Evolutionary conservation across 2,888 invertebrate species (phyloP).

Genomic region (Cremastinae sp.): DNA sequence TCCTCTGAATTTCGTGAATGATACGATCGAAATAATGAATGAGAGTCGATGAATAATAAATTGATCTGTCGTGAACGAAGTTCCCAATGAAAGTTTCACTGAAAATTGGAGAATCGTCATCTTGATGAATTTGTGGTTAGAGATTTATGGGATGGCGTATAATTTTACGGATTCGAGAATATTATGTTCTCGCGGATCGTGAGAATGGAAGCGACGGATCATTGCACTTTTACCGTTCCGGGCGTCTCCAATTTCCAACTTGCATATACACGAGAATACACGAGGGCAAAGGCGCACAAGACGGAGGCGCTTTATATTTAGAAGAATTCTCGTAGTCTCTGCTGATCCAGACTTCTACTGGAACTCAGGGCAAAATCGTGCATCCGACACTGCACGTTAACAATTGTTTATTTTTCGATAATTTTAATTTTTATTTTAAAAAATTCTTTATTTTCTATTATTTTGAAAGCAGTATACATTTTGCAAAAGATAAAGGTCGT

Average conservation of each 20-base stretch:
- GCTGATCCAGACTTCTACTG: conserved; percentile 41
- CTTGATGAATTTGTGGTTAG: too few species aligned
- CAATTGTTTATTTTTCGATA: too few species aligned
- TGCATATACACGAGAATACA: conserved; percentile 22
- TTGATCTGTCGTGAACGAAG: too few species aligned
- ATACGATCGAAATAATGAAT: too few species aligned
- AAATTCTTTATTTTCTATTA: conserved; percentile 3
- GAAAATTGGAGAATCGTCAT: too few species aligned
- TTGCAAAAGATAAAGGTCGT: too few species aligned
- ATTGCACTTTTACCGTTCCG: conserved; percentile 55
- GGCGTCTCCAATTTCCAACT: conserved; percentile 56
- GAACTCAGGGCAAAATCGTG: conserved; percentile 44
- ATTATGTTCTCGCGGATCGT: conserved; percentile 3
- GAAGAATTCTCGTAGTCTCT: conserved; percentile 50
- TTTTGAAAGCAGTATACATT: too few species aligned
- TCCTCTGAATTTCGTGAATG: too few species aligned
- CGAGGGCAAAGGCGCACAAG: conserved; percentile 29
- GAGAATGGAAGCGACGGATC: conserved; percentile 45
- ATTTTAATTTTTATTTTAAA: conserved; percentile 1
- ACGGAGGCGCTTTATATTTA: conserved; percentile 58
- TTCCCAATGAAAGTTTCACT: too few species aligned
- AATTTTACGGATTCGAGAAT: neutral
- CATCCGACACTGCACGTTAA: too few species aligned
- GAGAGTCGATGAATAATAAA: too few species aligned
- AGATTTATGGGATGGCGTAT: too few species aligned